Evolutionary conservation across 2,888 invertebrate genomes (phyloP), one percentile per base, ranked within the genome.

Genomic region (Cantharis rufa): DNA sequence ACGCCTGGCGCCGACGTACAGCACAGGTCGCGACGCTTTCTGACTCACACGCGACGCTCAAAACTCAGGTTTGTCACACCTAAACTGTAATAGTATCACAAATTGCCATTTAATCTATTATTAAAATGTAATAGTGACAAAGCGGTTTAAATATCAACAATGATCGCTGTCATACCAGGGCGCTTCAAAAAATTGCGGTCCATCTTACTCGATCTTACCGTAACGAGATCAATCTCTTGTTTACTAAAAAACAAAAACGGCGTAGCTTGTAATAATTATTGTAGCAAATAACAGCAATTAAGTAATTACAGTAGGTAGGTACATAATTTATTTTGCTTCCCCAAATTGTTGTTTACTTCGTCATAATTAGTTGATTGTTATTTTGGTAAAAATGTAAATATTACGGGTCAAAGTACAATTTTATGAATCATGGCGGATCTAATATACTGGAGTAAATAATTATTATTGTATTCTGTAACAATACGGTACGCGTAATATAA

Each of bases 1-100:
- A 82, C 78, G 83, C 82, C 69, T 83, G 84, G 83, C 84, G 83
- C 81, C 82, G 79, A 24, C 78, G 82, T 75, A 79, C 80, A 78
- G 69, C 69, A 69, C 78, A 82, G 77, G 82, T 82, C 82, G 83
- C 82, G 81, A 77, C 82, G 81, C 81, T 81, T 70, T 70, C 79
- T 82, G 82, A 82, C 77, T 83, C 82, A 81, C 80, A 78, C 74
- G 76, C 78, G 73, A 80, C 78, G 66, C 78, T 81, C 68, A 78
- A 82, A 76, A 71, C 80, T 75, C 82, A 82, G 82, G 82, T 82
- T 77, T 77, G 81, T 75, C 69, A 74, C 71, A 70, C 70, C 62
- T 62, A 66, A 66, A 66, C 64, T 66, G 18, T 24, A 66, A 21
- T 21, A 63, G 15, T 66, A 66, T 21, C 24, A 21, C 24, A 21